These are phyloP conservation scores for Galeopterus variegatus DNA, from an alignment of 2,113 vertebrate species.

Conservation along the genomic window DNA sequence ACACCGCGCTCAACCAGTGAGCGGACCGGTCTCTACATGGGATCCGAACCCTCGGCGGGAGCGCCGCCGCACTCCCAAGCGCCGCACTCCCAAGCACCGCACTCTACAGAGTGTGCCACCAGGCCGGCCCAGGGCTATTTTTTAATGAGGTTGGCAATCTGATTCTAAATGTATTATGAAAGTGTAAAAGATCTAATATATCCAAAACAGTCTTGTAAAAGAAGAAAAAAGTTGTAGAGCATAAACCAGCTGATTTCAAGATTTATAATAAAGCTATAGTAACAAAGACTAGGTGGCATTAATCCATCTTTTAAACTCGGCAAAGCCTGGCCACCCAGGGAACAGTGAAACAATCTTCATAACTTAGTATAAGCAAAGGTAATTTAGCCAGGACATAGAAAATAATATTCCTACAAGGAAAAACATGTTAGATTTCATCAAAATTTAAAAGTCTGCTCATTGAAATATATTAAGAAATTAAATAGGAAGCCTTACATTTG, in stretches of 20 bases:
- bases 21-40: too few species aligned
- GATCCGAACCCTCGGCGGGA: too few species aligned
- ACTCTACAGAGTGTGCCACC: too few species aligned
- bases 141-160: not conserved
- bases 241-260: not conserved
- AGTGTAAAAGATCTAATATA: not conserved
- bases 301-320: not conserved
- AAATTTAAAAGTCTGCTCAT: not conserved
- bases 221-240: not conserved
- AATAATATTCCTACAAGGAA: not conserved
- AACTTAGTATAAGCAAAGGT: not conserved
- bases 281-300: not conserved
- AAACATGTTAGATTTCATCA: not conserved
- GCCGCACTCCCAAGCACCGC: too few species aligned
- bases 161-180: not conserved
- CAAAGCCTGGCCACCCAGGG: not conserved
- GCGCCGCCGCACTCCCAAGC: too few species aligned
- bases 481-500: not conserved
- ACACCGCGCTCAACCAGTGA: too few species aligned
- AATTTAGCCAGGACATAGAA: not conserved
- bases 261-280: not conserved
- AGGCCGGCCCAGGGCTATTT: too few species aligned
- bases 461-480: not conserved
- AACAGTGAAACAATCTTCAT: not conserved
- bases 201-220: not conserved